Base-by-base conservation (phyloP, 1,140 invertebrate species). In the Notospermus geniculatus region DNA sequence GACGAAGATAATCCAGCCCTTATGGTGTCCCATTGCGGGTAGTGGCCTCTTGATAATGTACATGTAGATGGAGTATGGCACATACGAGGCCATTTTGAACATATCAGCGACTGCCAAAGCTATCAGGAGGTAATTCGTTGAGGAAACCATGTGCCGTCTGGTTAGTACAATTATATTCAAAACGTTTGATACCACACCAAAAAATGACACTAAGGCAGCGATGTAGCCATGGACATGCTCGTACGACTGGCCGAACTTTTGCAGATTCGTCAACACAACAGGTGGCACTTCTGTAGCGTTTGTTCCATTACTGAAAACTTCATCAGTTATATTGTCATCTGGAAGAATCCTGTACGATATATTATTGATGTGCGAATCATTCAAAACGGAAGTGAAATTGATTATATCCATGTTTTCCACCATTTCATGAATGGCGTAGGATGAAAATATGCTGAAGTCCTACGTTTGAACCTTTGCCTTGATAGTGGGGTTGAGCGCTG, bases 131-230 rank as follows among this genome's bases (percentile, higher is more conserved):
- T 88, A 83, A 76, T 95, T 95, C 60, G 93, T 93, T 0, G 92
- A 73, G 27, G 90, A 15, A 87, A 87, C 25, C 85, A 94, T 89
- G 66, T 93, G 89, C 67, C 89, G 88, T 30, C 91, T 83, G 0
- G 93, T 95, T 30, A 97, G 78, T 0, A 97, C 92, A 7, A 91
- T 87, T 43, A 96, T 90, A 74, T 95, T 97, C 22, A 95, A 76
- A 15, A 91, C 83, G 74, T 97, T 97, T 17, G 92, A 90, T 60
- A 95, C 81, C 41, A 89, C 89, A 32, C 94, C 94, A 71, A 95
- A 92, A 36, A 92, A 77, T 78, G 94, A 97, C 7, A 97, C 89
- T 2, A 85, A 67, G 2, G 89, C 79, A 15, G 87, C 84, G 23
- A 89, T 74, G 76, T 90, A 90, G 1, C 89, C 88, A 76, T 93